phyloP scores from a whole-genome alignment of 1,140 invertebrate genomes.

The Cryptotermes secundus region DNA sequence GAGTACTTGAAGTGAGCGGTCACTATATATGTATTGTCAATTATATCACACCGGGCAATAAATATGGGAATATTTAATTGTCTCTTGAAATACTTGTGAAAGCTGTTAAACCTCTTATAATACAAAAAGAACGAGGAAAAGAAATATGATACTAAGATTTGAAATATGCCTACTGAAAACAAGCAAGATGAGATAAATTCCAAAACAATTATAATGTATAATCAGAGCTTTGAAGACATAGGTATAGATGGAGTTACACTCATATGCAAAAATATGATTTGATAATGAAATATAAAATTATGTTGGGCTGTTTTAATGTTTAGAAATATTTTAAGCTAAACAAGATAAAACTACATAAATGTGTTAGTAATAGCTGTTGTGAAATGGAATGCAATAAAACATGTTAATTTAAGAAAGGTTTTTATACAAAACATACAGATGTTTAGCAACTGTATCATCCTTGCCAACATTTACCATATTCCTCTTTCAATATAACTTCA shows the following conservation, averaged over 20 bases:
- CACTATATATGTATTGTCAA: background rate
- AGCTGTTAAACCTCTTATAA: background rate
- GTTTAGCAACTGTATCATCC: too few relatives aligned
- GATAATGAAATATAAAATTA: background rate
- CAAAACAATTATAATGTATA: background rate
- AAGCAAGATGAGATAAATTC: background rate
- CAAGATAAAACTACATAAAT: background rate
- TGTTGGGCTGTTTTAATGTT: background rate
- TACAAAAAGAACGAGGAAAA: background rate
- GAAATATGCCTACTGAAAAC: background rate
- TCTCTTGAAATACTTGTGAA: background rate
- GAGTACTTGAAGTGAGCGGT: background rate
- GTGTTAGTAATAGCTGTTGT: slow-evolving; percentile 3
- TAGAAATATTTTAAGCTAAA: slow-evolving; percentile 10
- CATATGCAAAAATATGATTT: background rate
- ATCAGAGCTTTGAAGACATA: background rate
- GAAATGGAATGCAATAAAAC: background rate
- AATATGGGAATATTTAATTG: background rate
- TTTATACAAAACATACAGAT: background rate
- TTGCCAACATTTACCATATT: too few relatives aligned
- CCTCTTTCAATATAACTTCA: too few relatives aligned
- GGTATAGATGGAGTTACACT: background rate
- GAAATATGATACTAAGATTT: background rate
- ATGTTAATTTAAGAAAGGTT: background rate
- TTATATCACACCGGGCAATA: background rate